Evolutionary conservation across 2,797 vertebrate genomes (phyloP), one percentile per base, ranked within the genome.

Genomic region (Gephyroberyx darwinii): DNA sequence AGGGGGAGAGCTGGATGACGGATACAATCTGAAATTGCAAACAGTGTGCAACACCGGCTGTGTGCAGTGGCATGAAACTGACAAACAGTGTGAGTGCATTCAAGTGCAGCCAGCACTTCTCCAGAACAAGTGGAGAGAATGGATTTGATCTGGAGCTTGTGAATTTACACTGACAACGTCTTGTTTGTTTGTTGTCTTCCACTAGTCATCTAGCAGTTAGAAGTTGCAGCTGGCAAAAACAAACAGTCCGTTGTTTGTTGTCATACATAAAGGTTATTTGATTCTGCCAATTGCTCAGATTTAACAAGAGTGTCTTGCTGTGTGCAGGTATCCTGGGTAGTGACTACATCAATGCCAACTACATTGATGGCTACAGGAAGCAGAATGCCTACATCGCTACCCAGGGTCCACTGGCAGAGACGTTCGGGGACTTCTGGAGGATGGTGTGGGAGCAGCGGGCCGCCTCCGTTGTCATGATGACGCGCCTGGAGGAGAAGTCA

Each of bases 391-490:
- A 99, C 92, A 99, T 99, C 0, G 97, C 97, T 82, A 99, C 97
- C 0, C 98, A 99, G 90, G 98, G 98, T 0, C 96, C 98, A 0
- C 92, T 99, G 87, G 95, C 96, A 0, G 98, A 99, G 90, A 98
- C 96, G 0, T 98, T 99, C 0, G 96, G 97, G 0, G 97, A 99
- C 86, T 99, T 99, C 81, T 99, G 98, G 98, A 94, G 96, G 76
- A 99, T 98, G 97, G 96, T 99, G 83, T 99, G 98, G 98, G 98
- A 99, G 84, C 98, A 99, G 88, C 93, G 97, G 13, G 95, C 97
- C 0, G 96, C 97, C 31, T 98, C 97, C 0, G 91, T 99, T 0
- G 97, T 99, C 72, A 99, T 99, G 98, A 98, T 99, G 98, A 99
- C 98, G 0, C 95, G 96, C 57, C 93, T 99, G 58, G 97, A 99